These are phyloP conservation scores for Sceliomorpha sp. DNA, from an alignment of 2,888 invertebrate species.

Conservation along the genomic window DNA sequence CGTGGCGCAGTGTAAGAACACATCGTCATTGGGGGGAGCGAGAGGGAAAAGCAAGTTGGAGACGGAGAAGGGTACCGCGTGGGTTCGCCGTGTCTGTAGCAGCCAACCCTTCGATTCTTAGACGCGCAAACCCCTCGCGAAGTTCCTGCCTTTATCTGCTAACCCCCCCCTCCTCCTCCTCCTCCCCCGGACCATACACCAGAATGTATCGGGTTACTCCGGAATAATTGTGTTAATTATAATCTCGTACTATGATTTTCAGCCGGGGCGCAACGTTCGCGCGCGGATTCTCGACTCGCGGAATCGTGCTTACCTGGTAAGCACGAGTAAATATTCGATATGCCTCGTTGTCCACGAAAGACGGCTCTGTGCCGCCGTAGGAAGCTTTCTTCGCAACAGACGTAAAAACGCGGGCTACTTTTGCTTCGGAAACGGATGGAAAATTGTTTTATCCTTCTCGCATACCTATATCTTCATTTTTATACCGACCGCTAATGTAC, in stretches of 20 bases:
- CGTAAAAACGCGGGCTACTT: no score
- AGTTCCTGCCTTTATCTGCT: constrained; percentile 48
- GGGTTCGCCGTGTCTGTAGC: no score
- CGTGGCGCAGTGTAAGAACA: constrained; percentile 57
- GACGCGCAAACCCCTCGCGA: constrained; percentile 66
- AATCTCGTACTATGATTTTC: constrained; percentile 75
- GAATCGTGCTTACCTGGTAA: constrained; percentile 7
- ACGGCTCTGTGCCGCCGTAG: no score
- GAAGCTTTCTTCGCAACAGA: no score
- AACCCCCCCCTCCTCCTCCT: constrained; percentile 49
- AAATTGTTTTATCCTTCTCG: no score
- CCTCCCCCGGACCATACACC: constrained; percentile 50
- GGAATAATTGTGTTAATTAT: constrained; percentile 80
- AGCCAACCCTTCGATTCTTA: constrained; percentile 75
- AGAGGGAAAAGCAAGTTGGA: constrained; percentile 6
- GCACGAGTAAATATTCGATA: constrained; percentile 14
- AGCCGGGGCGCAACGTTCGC: not conserved
- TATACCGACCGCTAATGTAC: no score
- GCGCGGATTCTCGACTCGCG: not conserved
- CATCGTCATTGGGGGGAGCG: constrained; percentile 1
- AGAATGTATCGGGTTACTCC: constrained; percentile 77
- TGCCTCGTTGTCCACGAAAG: not conserved
- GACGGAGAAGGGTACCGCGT: no score
- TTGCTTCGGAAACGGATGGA: no score
- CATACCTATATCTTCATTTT: no score